Evolutionary conservation across 2,888 invertebrate genomes (phyloP).

Genomic region (Clusia tigrina): DNA sequence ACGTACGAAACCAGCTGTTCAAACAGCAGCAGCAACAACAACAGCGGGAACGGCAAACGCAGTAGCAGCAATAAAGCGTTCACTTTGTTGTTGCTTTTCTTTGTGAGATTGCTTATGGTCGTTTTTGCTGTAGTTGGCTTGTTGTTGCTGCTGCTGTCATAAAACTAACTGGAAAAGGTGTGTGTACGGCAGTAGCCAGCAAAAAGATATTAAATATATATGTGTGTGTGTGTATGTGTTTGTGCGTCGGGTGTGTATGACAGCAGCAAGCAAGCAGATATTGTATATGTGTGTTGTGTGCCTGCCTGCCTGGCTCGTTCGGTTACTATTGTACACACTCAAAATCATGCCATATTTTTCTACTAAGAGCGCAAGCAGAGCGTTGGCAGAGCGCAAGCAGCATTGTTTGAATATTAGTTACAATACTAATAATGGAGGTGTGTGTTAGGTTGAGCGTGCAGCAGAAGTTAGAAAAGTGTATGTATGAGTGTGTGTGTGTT

Average conservation of each 20-base stretch:
- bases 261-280: too few relatives aligned
- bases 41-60: neutral
- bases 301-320: too few relatives aligned
- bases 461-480: neutral
- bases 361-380: neutral
- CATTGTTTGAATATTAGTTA: too few relatives aligned
- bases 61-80: too few relatives aligned
- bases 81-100: too few relatives aligned
- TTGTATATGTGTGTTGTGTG: too few relatives aligned
- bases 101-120: too few relatives aligned
- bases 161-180: conserved; percentile 4
- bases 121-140: neutral
- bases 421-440: neutral
- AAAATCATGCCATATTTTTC: conserved; percentile 29
- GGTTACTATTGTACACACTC: conserved; percentile 20
- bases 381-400: neutral
- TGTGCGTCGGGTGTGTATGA: neutral
- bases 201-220: neutral
- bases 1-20: conserved; percentile 1
- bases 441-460: conserved; percentile 8
- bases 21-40: neutral
- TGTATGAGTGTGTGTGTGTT: neutral
- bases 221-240: neutral
- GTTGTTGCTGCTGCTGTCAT: neutral
- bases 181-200: neutral